Evolutionary conservation across 2,888 invertebrate species (phyloP).

Genomic region (Megastigmus dorsalis): DNA sequence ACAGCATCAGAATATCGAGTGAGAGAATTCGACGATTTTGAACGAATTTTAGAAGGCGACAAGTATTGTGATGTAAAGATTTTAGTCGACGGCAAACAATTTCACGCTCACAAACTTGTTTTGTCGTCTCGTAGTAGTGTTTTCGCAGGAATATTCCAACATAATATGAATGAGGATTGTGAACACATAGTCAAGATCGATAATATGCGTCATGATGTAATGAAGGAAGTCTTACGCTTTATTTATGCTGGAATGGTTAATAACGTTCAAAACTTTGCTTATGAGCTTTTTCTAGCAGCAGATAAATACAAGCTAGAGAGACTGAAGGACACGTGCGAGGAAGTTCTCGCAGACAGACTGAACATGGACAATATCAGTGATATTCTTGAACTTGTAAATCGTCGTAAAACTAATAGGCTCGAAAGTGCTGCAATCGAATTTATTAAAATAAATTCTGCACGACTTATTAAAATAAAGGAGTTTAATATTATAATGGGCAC

Average conservation of each 20-base stretch:
- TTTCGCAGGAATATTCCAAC: conserved; percentile 31
- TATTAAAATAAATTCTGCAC: too few species aligned
- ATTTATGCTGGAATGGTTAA: conserved; percentile 19
- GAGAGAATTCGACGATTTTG: background rate
- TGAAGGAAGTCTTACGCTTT: conserved; percentile 15
- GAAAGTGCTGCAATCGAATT: too few species aligned
- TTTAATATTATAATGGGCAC: too few species aligned
- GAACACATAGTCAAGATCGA: background rate
- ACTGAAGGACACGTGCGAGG: too few species aligned
- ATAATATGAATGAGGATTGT: conserved; percentile 17
- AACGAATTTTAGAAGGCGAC: background rate
- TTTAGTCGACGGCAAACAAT: background rate
- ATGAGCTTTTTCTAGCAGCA: conserved; percentile 1
- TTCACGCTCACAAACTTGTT: conserved; percentile 11
- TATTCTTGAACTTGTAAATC: too few species aligned
- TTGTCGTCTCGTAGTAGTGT: conserved; percentile 12
- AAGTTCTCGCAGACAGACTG: too few species aligned
- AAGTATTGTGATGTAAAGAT: background rate
- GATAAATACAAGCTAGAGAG: background rate
- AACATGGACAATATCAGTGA: too few species aligned
- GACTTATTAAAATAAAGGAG: too few species aligned
- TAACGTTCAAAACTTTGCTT: background rate
- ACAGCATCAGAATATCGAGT: too few species aligned
- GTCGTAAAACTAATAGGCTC: too few species aligned
- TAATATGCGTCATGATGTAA: background rate